Evolutionary conservation across 1,140 invertebrate genomes (phyloP).

Genomic region (Paralvinella palmiformis): DNA sequence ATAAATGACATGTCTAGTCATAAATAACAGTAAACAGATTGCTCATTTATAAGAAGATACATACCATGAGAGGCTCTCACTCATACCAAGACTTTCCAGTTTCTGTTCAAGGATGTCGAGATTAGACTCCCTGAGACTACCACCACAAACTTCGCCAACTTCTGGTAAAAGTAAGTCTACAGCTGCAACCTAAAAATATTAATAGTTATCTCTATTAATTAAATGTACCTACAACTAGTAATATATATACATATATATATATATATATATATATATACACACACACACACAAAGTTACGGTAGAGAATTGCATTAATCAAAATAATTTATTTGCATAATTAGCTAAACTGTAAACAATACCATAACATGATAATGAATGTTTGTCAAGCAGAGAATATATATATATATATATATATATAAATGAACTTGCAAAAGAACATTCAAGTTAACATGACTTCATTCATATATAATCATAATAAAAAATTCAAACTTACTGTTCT

Average conservation of each 20-base stretch:
- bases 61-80: slow-evolving; percentile 63
- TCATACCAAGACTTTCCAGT: slow-evolving; percentile 34
- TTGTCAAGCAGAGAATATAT: neutral
- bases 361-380: neutral
- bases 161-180: slow-evolving; percentile 80
- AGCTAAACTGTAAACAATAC: neutral
- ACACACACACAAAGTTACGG: neutral
- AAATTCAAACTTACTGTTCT: slow-evolving; percentile 53
- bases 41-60: slow-evolving; percentile 13
- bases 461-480: slow-evolving; percentile 16
- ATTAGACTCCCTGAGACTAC: slow-evolving; percentile 83
- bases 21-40: slow-evolving; percentile 8
- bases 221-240: neutral
- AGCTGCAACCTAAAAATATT: slow-evolving; percentile 62
- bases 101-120: slow-evolving; percentile 58
- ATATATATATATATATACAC: neutral
- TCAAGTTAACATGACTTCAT: slow-evolving; percentile 1
- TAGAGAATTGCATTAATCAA: neutral
- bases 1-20: neutral
- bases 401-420: neutral
- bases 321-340: neutral
- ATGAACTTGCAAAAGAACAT: slow-evolving; percentile 4
- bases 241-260: neutral
- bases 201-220: neutral
- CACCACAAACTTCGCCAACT: slow-evolving; percentile 89